Evolutionary conservation across 2,113 vertebrate species (phyloP), one percentile per base, ranked within the genome.

Genomic region (Malurus alboscapulatus): DNA sequence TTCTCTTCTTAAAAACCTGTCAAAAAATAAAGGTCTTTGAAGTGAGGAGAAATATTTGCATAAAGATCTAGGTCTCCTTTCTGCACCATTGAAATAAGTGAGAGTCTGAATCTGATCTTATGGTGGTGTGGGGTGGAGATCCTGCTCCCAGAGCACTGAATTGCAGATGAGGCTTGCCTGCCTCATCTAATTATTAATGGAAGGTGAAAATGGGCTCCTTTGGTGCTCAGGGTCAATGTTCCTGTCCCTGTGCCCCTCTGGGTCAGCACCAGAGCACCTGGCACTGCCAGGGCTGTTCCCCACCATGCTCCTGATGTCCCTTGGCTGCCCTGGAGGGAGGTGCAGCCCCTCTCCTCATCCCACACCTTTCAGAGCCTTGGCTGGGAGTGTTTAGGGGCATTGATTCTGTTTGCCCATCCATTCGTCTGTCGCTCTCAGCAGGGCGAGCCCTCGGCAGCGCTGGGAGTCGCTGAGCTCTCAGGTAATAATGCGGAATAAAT

Each of bases 301-400:
- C 29, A 25, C 14, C 30, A 4, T 18, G 34, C n/a, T 32, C 42
- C 47, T 14, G 34, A 9, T 51, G 19, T 7, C 15, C n/a, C 50
- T 8, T 44, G 50, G 22, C 6, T 67, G 50, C 14, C 3, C 7
- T 1, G 19, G 1, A 8, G 2, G 13, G 9, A 15, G 34, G 5
- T 68, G 40, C 29, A 68, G 48, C 36, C 4, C 59, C 15, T 71
- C 12, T 21, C 25, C 21, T 10, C 27, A 5, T 21, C 27, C 3
- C 8, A 21, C 22, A 4, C 1, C 0, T n/a, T 62, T n/a, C 38
- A n/a, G 26, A 53, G 6, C 50, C 32, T 50, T 27, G 7, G 8
- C 6, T 17, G 50, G 6, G 36, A 25, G 7, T 0, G 0, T 15
- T 36, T 3, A 12, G 65, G 16, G 66, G 24, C 1, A 1, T 38